phyloP scores from a whole-genome alignment of 1,140 invertebrate genomes.

The Nasonia vitripennis region DNA sequence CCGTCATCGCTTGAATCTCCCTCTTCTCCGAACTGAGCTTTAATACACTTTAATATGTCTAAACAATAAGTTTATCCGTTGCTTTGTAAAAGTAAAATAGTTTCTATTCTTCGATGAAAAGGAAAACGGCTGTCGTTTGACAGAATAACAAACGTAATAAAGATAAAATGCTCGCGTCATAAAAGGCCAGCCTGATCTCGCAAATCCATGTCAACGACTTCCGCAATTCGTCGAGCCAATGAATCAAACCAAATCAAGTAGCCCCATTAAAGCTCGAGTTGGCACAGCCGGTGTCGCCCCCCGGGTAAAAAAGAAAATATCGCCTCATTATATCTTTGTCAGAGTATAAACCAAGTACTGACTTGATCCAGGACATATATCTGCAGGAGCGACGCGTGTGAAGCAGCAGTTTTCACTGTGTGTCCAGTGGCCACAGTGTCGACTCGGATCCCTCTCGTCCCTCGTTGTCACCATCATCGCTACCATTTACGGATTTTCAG shows the following conservation, averaged over 20 bases:
- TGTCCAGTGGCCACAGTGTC: background rate
- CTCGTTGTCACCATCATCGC: background rate
- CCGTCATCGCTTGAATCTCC: background rate
- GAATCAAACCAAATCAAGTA: constrained; percentile 20
- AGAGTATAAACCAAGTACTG: background rate
- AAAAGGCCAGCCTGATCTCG: background rate
- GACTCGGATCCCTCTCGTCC: background rate
- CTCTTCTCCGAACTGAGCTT: background rate
- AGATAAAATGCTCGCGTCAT: background rate
- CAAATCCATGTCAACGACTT: background rate
- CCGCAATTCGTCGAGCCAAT: background rate
- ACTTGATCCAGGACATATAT: constrained; percentile 6
- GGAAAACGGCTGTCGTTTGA: no score
- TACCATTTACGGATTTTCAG: background rate
- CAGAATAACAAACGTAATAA: background rate
- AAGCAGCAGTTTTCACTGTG: background rate
- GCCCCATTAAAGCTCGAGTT: constrained; percentile 20
- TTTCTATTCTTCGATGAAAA: no score
- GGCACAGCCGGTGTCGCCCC: background rate
- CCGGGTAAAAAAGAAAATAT: background rate
- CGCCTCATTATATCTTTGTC: background rate
- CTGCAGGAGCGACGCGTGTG: background rate
- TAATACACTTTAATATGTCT: no score
- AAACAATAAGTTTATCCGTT: no score
- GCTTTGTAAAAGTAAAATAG: no score